phyloP scores from a whole-genome alignment of 2,797 vertebrate genomes.

The Danio choprae region DNA sequence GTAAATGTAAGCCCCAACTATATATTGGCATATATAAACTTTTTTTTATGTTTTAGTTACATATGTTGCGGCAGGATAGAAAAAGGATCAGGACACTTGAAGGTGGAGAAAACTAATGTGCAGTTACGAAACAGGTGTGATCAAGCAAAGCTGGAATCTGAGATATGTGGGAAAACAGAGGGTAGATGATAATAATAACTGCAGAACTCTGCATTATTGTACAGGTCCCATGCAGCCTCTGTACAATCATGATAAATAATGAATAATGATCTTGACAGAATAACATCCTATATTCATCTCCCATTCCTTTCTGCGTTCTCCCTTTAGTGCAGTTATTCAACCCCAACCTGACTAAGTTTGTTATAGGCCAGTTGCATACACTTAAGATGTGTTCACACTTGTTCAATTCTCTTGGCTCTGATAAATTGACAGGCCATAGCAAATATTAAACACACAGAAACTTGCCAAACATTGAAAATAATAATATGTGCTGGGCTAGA shows the following conservation, averaged over 20 bases:
- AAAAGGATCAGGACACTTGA: background rate
- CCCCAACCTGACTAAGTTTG: too few species aligned
- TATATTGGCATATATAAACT: background rate
- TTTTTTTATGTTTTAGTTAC: background rate
- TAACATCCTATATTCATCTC: background rate
- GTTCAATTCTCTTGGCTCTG: too few species aligned
- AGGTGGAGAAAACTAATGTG: slow-evolving; percentile 5
- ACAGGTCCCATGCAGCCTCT: background rate
- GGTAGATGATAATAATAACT: slow-evolving; percentile 27
- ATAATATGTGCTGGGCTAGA: too few species aligned
- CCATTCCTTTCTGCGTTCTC: background rate
- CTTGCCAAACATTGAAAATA: too few species aligned
- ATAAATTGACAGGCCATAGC: too few species aligned
- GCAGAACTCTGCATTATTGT: background rate
- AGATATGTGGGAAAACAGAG: slow-evolving; percentile 49
- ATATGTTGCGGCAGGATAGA: background rate
- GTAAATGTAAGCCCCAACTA: background rate
- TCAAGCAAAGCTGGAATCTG: slow-evolving; percentile 49
- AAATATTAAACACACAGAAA: too few species aligned
- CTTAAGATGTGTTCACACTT: too few species aligned
- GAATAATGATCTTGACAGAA: background rate
- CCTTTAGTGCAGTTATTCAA: background rate
- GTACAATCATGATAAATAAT: background rate
- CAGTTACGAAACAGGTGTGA: slow-evolving; percentile 54
- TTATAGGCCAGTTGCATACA: background rate